These are phyloP conservation scores for Campylorhamphus procurvoides DNA, from an alignment of 2,113 vertebrate genomes.

Conservation along the genomic window DNA sequence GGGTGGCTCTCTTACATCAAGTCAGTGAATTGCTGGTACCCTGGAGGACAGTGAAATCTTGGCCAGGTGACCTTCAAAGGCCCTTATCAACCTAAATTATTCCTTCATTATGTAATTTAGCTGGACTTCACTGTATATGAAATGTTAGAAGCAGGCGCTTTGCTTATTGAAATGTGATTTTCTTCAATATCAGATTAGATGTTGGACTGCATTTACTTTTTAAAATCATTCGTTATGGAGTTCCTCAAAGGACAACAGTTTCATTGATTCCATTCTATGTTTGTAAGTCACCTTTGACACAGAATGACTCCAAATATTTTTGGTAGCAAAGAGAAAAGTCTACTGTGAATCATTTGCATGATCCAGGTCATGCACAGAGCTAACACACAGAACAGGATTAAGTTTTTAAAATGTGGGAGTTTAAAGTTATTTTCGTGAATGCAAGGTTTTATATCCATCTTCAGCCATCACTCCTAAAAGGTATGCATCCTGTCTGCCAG, in stretches of 20 bases:
- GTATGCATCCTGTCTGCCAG: not conserved
- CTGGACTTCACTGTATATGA: not conserved
- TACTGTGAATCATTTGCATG: not conserved
- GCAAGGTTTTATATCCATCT: not conserved
- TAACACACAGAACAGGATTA: not conserved
- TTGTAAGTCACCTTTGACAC: not conserved
- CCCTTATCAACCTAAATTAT: not conserved
- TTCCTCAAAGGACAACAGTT: not conserved
- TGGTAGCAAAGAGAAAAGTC: not conserved
- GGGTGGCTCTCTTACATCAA: not conserved
- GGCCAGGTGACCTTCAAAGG: not conserved
- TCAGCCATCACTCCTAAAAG: not conserved
- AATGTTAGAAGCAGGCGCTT: not conserved
- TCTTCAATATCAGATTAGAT: not conserved
- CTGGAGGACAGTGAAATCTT: not conserved
- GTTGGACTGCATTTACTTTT: not conserved
- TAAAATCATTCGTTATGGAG: not conserved
- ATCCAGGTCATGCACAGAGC: not conserved
- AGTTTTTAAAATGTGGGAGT: not conserved
- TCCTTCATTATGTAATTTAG: not conserved
- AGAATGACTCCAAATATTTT: not conserved
- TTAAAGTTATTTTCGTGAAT: not conserved
- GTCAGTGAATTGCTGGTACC: not conserved
- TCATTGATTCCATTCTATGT: not conserved
- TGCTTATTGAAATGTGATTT: not conserved